phyloP scores from a whole-genome alignment of 2,113 vertebrate species.

The Boulengeromyrus knoepffleri region DNA sequence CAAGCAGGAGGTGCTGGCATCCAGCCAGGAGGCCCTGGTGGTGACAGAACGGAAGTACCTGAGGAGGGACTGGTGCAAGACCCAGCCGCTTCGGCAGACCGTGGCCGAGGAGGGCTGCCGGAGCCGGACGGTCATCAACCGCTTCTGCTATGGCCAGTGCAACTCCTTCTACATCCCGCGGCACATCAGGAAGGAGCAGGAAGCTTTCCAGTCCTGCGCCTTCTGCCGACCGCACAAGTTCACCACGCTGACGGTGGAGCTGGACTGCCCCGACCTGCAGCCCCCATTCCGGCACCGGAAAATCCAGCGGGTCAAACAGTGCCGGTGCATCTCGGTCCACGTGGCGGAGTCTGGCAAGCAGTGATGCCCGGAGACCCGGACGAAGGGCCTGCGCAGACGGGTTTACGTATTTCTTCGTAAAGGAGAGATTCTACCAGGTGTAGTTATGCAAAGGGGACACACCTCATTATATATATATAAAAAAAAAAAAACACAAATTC shows the following conservation, averaged over 20 bases:
- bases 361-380: constrained; percentile 27
- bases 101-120: constrained; percentile 74
- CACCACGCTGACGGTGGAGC: constrained; percentile 69
- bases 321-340: constrained; percentile 76
- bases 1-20: constrained; percentile 72
- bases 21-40: constrained; percentile 80
- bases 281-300: constrained; percentile 72
- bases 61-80: constrained; percentile 85
- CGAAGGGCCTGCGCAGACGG: neutral
- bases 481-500: neutral
- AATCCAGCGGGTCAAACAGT: constrained; percentile 79
- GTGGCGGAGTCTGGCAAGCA: constrained; percentile 61
- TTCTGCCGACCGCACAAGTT: constrained; percentile 80
- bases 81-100: constrained; percentile 76
- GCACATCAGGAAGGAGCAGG: constrained; percentile 69
- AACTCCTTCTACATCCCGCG: constrained; percentile 85
- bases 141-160: constrained; percentile 85
- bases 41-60: constrained; percentile 80
- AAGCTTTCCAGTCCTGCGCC: constrained; percentile 78
- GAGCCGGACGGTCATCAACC: constrained; percentile 77
- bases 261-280: constrained; percentile 72
- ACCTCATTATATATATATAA: neutral
- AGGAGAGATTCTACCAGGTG: constrained; percentile 14
- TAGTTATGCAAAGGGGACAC: neutral
- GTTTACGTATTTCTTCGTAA: constrained; percentile 22